Evolutionary conservation across 2,888 invertebrate genomes (phyloP), one percentile per base, ranked within the genome.

Genomic region (Monopis laevigella): DNA sequence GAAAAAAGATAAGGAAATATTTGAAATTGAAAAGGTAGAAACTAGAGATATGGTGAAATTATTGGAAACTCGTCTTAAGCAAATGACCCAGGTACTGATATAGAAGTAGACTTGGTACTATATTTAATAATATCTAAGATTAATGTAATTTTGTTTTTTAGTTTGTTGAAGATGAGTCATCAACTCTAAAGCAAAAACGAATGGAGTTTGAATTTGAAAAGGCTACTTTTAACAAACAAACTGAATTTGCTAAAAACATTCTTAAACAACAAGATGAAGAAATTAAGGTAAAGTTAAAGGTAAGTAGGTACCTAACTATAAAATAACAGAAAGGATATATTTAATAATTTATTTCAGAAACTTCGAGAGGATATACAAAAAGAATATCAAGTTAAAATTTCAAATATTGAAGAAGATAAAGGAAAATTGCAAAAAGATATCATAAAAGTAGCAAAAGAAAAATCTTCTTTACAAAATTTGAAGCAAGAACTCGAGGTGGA

Each of bases 251-350:
- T 7, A 80, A 82, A 52, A 73, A 72, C 46, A 59, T 83, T 16
- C 57, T 86, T 1, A 84, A 85, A 49, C 71, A 82, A 44, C 86
- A 86, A 58, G 75, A 84, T 39, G 84, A 85, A 48, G 84, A 86
- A 63, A 59, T 86, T 4, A 84, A 85, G 68, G 86, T 84, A 58
- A 40, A n/a, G 39, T 14, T 42, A n/a, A 13, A 39, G 17, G 17
- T 30, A 32, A 4, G n/a, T 13, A 28, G 17, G 11, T 14, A 42
- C 16, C 14, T 10, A 13, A 16, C 13, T 8, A 4, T 21, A 29
- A 11, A 29, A 11, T 29, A 29, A 8, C 11, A 29, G 5, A 11
- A 11, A 29, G n/a, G n/a, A n/a, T 7, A 29, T 29, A 29, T 29
- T 12, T 6, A 29, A 29, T 11, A 5, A 11, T n/a, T 36, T 36